Percentiles rank a stretch among this genome's conserved stretches.
These are phyloP conservation scores for Brienomyrus longianalis DNA, from an alignment of 2,113 vertebrate species.

Conservation along the genomic window DNA sequence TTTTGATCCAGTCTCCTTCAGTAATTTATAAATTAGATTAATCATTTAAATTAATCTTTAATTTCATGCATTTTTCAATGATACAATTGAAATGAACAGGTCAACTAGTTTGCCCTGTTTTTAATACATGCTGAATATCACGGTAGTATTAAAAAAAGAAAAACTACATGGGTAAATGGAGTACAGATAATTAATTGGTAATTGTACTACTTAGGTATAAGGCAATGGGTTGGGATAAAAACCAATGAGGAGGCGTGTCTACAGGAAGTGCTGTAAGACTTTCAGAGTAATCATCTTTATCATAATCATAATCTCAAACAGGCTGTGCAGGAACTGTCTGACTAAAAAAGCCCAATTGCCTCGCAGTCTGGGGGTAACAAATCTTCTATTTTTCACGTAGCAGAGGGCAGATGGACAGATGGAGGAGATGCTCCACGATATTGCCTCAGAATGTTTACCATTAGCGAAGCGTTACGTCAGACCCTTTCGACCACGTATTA, in stretches of 20 bases:
- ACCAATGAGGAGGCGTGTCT: background rate
- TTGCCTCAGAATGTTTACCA: background rate
- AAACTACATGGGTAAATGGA: background rate
- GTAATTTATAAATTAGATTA: constrained; percentile 1
- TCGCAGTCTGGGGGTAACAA: background rate
- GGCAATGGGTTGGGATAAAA: background rate
- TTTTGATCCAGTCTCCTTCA: background rate
- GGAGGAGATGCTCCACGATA: background rate
- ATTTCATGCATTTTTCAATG: background rate
- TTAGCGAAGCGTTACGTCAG: background rate
- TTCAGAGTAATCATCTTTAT: background rate
- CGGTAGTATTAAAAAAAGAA: background rate
- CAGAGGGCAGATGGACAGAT: background rate
- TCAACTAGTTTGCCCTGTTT: background rate
- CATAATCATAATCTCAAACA: background rate
- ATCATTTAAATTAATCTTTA: background rate
- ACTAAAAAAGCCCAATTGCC: too few species aligned
- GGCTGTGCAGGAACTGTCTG: background rate
- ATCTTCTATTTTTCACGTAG: background rate
- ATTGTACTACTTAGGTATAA: background rate
- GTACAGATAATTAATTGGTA: constrained; percentile 3
- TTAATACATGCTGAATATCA: background rate
- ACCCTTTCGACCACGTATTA: background rate
- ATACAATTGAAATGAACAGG: background rate
- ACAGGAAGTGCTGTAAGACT: background rate